Evolutionary conservation across 2,797 vertebrate genomes (phyloP).

Genomic region (Sebastolobus alascanus): DNA sequence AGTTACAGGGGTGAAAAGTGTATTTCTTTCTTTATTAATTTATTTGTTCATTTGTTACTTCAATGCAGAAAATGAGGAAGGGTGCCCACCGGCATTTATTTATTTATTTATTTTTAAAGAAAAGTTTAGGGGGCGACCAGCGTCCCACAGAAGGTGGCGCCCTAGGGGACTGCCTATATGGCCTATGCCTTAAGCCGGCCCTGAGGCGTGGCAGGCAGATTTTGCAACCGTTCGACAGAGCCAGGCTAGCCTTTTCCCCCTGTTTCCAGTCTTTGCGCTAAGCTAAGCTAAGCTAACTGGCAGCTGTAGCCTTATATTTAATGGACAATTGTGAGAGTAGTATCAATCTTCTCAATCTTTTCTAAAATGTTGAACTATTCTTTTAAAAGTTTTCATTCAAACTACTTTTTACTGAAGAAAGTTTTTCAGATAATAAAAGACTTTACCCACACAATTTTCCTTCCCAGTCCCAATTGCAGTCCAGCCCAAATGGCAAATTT

Average conservation of each 20-base stretch:
- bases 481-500: neutral
- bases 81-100: too few species aligned
- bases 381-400: neutral
- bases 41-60: too few species aligned
- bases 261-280: neutral
- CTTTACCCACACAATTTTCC: neutral
- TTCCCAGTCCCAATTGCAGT: neutral
- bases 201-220: neutral
- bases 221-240: neutral
- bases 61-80: too few species aligned
- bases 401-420: neutral
- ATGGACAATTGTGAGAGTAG: neutral
- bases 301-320: neutral
- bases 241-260: too few species aligned
- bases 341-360: neutral
- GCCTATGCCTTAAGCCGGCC: too few species aligned
- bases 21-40: too few species aligned
- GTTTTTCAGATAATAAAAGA: neutral
- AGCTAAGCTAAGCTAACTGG: neutral
- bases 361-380: neutral
- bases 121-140: too few species aligned
- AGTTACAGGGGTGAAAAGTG: too few species aligned
- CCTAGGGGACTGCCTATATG: too few species aligned
- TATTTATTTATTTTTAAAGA: too few species aligned
- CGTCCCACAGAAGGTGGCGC: accelerated